These are phyloP conservation scores for Macrostomum lignano DNA, from an alignment of 1,140 invertebrate genomes.

Conservation along the genomic window DNA sequence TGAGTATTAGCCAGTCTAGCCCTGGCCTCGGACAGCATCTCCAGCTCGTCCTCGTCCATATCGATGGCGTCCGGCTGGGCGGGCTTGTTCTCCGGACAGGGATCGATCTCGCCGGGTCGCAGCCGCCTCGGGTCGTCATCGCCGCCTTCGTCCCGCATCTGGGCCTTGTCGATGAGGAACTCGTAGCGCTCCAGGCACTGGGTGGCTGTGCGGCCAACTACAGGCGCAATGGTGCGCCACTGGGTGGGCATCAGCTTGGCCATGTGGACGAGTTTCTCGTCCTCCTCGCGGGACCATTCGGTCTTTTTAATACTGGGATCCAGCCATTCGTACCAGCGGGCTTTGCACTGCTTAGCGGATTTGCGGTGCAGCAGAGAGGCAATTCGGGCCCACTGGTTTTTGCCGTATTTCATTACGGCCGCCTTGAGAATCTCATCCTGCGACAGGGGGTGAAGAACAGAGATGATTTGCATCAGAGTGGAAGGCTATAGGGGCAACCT, in stretches of 20 bases:
- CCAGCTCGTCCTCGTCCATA: constrained; percentile 97
- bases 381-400: constrained; percentile 98
- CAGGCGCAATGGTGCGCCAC: constrained; percentile 94
- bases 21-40: constrained; percentile 93
- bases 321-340: constrained; percentile 95
- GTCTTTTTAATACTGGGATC: constrained; percentile 99
- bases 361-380: constrained; percentile 89
- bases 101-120: constrained; percentile 94
- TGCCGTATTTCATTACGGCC: constrained; percentile 99
- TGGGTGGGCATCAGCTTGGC: constrained; percentile 98
- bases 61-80: constrained; percentile 95
- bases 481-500: no score
- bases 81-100: constrained; percentile 95
- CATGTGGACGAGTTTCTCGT: constrained; percentile 83
- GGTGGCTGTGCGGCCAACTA: constrained; percentile 85
- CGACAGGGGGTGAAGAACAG: no score
- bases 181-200: constrained; percentile 62
- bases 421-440: constrained; percentile 99
- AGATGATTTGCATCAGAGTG: no score
- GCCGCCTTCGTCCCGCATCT: constrained; percentile 51
- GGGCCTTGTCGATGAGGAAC: constrained; percentile 51
- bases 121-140: constrained; percentile 75
- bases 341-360: constrained; percentile 97
- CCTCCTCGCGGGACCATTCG: constrained; percentile 95
- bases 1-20: constrained; percentile 93